Percentiles rank a stretch among this genome's conserved stretches.
These are phyloP conservation scores for Nesidiocoris tenuis DNA, from an alignment of 2,888 invertebrate species.

Conservation along the genomic window DNA sequence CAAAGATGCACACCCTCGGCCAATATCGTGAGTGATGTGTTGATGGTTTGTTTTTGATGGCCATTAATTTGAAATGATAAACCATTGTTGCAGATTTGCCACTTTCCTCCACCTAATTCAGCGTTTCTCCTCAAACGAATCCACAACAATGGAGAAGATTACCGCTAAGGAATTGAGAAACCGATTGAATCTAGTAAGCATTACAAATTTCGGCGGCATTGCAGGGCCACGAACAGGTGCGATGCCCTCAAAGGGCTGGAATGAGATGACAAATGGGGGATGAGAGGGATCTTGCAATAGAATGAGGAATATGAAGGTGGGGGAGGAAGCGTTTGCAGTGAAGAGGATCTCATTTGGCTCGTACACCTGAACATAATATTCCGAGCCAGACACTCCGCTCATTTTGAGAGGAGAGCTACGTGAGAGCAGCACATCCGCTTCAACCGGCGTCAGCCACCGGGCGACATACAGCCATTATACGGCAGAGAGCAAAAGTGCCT, in stretches of 20 bases:
- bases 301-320: too few species aligned
- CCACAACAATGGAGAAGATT: too few species aligned
- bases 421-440: background rate
- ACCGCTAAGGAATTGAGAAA: too few species aligned
- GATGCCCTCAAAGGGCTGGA: background rate
- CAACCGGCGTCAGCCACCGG: background rate
- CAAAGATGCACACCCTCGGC: too few species aligned
- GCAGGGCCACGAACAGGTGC: background rate
- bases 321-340: background rate
- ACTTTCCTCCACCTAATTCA: too few species aligned
- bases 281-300: background rate
- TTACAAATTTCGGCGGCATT: background rate
- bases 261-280: background rate
- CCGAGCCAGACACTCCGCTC: slow-evolving; percentile 22
- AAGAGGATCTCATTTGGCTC: slow-evolving; percentile 29
- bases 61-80: too few species aligned
- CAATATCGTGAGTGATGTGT: too few species aligned
- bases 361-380: slow-evolving; percentile 30
- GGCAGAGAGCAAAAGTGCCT: background rate
- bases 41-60: too few species aligned
- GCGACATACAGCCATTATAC: background rate
- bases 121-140: too few species aligned
- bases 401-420: slow-evolving; percentile 7
- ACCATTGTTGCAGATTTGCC: too few species aligned
- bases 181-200: background rate